Evolutionary conservation across 37 sponge, comb jelly and placozoan species (phyloP), one percentile per base, ranked within the genome.

Genomic region (Halisarca cf. caerulea): DNA sequence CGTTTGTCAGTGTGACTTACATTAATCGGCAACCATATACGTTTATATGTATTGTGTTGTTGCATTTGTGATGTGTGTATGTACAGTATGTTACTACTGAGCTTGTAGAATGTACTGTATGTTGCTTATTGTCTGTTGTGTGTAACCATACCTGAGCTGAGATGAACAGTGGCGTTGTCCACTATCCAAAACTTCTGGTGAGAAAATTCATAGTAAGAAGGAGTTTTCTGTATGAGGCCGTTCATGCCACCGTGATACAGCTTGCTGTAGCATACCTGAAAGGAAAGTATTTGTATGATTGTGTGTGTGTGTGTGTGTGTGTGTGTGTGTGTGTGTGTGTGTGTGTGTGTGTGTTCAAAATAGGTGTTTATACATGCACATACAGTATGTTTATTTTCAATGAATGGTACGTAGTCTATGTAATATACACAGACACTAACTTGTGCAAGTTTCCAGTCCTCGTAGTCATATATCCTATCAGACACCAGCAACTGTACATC

Each of bases 171-270:
- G 17, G 88, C 84, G 66, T 84, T 59, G 79, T 95, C 95, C 2
- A 92, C 80, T 17, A 95, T 95, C 92, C 95, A 95, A 35, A 85
- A 89, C 90, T 95, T 95, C 58, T 95, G 88, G 57, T 95, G 95
- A 14, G 90, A 68, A 53, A 83, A 95, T 14, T 25, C 28, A 40
- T 91, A 95, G 51, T 87, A 81, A 27, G 86, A 47, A 30, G 87
- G 81, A 1, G 90, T 58, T 41, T 83, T 84, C 59, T 60, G 68
- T 3, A 95, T 84, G 15, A 30, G 25, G 59, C 87, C 91, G 25
- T 88, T 58, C 82, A 95, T 68, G 9, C 92, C 92, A n/a, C 51
- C 81, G 9, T 66, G 21, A 75, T 92, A 84, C 62, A 95, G 81
- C 77, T 37, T 87, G 17, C 18, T 14, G 74, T 95, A 95, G 84